Base-by-base conservation (phyloP, 2,113 vertebrate genomes). In the Pelecanus crispus region DNA sequence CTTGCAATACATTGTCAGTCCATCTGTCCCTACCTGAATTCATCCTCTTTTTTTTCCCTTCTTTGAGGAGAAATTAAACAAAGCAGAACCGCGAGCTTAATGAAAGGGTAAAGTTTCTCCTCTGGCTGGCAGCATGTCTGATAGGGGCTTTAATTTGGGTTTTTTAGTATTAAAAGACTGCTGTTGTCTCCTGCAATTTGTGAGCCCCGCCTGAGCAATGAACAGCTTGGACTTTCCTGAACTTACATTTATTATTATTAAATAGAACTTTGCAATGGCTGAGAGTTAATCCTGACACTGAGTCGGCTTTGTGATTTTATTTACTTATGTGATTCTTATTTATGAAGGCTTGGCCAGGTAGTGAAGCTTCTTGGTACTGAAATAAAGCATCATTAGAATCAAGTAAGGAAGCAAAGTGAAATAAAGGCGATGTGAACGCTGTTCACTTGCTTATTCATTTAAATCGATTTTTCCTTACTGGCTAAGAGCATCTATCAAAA, bases 251-350 rank as follows among this genome's bases (percentile, higher is more conserved):
- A 17, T 89, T 95, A 72, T 61, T 95, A 85, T 91, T 91, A 91
- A 81, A 83, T 49, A 66, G 66, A 93, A 71, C 19, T 93, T 90
- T 55, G 19, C 42, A 83, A 90, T 68, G 26, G 7, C 52, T 94
- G 47, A 59, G 52, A 55, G 26, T 67, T 94, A 95, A 85, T 80
- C 38, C 58, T 94, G 86, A 85, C 67, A 53, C 40, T 24, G 74
- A 81, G 13, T 66, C 9, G 3, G 21, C 61, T 88, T 86, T 85
- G 55, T 90, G 67, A 88, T 93, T 92, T 86, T 94, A 95, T 93
- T 97, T 97, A 88, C 86, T 90, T 92, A n/a, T 58, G 81, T 91
- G 63, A 86, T 90, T 92, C 82, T 72, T 93, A 86, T 95, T 90
- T 96, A 95, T 92, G 92, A 95, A 66, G 74, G 22, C 61, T 90